phyloP scores from a whole-genome alignment of 35 echinoderm and acorn worm genomes.

The Nesometra sesokonis region DNA sequence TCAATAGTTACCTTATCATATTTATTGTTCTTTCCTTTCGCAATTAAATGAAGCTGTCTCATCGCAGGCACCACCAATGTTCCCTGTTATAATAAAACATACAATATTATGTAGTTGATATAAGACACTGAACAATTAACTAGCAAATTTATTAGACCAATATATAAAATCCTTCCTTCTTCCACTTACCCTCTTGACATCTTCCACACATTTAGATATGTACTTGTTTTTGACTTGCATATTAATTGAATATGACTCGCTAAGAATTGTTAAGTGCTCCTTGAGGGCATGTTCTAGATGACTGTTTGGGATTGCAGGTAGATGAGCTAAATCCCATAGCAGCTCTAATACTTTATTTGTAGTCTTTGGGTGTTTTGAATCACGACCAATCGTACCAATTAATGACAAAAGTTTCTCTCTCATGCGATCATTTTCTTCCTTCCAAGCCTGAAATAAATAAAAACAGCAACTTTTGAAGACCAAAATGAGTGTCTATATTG shows the following conservation, averaged over 20 bases:
- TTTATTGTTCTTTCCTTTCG: constrained; percentile 81
- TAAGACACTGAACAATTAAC: too few relatives aligned
- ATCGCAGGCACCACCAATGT: constrained; percentile 83
- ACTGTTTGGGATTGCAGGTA: constrained; percentile 63
- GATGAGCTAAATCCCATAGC: constrained; percentile 89
- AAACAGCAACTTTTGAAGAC: too few relatives aligned
- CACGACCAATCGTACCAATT: constrained; percentile 86
- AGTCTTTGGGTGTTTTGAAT: constrained; percentile 66
- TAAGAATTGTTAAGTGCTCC: constrained; percentile 88
- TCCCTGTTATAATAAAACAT: constrained; percentile 21
- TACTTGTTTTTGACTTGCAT: constrained; percentile 81
- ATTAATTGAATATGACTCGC: constrained; percentile 68
- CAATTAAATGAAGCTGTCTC: constrained; percentile 80
- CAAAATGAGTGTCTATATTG: too few relatives aligned
- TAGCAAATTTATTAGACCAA: too few relatives aligned
- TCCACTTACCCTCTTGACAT: constrained; percentile 83
- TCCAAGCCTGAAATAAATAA: constrained; percentile 66
- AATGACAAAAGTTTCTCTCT: constrained; percentile 92
- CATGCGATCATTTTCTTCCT: constrained; percentile 81
- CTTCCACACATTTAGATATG: constrained; percentile 84
- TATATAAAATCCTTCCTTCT: background rate
- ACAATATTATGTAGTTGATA: too few relatives aligned
- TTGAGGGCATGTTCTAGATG: constrained; percentile 91
- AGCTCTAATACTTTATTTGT: constrained; percentile 91
- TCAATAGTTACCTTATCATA: constrained; percentile 85